phyloP scores from a whole-genome alignment of 2,113 vertebrate species.

The Gnathonemus echidnorhynchus region DNA sequence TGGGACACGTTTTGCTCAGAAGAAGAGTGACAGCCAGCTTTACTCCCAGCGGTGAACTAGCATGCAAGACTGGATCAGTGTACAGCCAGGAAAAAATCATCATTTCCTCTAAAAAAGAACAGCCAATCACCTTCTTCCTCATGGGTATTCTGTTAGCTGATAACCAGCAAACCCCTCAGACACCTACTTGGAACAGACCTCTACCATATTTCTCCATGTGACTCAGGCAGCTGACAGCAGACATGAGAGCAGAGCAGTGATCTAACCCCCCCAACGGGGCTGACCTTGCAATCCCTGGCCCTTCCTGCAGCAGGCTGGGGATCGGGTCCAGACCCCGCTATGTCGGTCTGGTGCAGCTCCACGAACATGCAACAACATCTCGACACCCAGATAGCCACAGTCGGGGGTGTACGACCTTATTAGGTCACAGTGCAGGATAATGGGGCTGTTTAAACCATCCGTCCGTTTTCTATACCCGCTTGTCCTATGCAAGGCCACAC shows the following conservation, averaged over 20 bases:
- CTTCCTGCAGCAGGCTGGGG: neutral
- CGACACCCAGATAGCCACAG: neutral
- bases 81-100: neutral
- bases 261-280: neutral
- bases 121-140: neutral
- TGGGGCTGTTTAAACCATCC: neutral
- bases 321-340: neutral
- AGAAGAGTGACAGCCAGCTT: neutral
- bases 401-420: neutral
- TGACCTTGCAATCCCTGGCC: neutral
- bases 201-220: neutral
- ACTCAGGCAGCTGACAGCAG: neutral
- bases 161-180: neutral
- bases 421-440: neutral
- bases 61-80: neutral
- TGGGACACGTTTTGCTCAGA: neutral
- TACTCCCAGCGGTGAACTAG: neutral
- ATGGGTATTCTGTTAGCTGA: neutral
- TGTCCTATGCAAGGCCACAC: neutral
- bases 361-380: neutral
- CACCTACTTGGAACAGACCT: neutral
- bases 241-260: neutral
- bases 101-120: neutral
- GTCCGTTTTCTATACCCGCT: neutral
- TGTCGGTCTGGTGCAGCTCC: neutral